Evolutionary conservation across 1,140 invertebrate species (phyloP), one percentile per base, ranked within the genome.

Genomic region (Macrosteles quadrilineatus): DNA sequence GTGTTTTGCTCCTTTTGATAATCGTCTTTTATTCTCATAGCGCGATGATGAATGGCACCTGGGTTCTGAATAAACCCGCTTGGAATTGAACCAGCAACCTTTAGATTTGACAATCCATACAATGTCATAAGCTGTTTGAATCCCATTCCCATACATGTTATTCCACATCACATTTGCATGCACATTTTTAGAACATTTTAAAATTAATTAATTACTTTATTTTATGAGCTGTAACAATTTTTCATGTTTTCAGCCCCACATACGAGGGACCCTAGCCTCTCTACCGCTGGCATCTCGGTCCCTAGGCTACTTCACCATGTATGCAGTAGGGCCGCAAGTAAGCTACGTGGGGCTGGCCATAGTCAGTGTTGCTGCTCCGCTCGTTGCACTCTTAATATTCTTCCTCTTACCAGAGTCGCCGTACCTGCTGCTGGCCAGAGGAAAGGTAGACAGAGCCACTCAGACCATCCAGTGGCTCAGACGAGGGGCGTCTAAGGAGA

Each of bases 261-360:
- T 59, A 12, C 2, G 55, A 59, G 55, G 55, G 3, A 59, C 55
- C n/a, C 55, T 59, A 9, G 23, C 12, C 21, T 59, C 55, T 6
- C 9, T 59, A 14, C 55, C 55, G 1, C 25, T 59, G 55, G 55
- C 55, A 25, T 59, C 55, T 30, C 55, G 55, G 4, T 59, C 55
- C 21, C 55, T 59, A 2, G 55, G 55, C 55, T 59, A 59, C 55
- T 59, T 59, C 55, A 27, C 25, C 14, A 59, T 59, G 55, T 59
- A 59, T n/a, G 55, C 55, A 2, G 25, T 59, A 2, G 55, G 55
- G 21, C 55, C 55, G 3, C 12, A 27, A 6, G 55, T 59, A 3
- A 59, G n/a, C 55, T 59, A 59, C 55, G 27, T 27, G 23, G 23
- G 23, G 4, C 55, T 59, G 55, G 23, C 27, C 55, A 4, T 59